Percentiles rank a stretch among this genome's conserved stretches.
These are phyloP conservation scores for Meiosimyza decipiens DNA, from an alignment of 2,888 invertebrate species.

Conservation along the genomic window DNA sequence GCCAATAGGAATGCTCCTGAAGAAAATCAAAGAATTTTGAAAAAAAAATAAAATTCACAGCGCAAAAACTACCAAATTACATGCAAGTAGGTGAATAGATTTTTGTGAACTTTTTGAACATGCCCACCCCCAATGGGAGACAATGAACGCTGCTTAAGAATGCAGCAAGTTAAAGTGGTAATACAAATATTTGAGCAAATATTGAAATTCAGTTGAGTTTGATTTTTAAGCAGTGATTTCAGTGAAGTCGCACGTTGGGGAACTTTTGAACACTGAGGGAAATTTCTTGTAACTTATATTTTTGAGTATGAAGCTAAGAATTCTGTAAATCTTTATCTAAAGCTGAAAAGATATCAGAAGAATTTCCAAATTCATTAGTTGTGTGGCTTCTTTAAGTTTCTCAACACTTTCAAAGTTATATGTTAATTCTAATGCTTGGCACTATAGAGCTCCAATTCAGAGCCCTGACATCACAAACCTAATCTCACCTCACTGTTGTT, in stretches of 20 bases:
- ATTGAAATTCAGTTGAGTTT: conserved; percentile 21
- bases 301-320: no score
- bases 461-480: no score
- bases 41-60: not conserved
- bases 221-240: not conserved
- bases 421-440: no score
- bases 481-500: no score
- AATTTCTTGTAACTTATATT: not conserved
- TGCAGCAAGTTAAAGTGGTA: conserved; percentile 4
- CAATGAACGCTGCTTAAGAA: not conserved
- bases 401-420: no score
- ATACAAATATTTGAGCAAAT: conserved; percentile 30
- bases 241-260: no score
- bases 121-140: not conserved
- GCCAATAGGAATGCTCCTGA: conserved; percentile 8
- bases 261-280: not conserved
- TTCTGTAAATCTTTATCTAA: no score
- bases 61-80: not conserved
- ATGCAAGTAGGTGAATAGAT: conserved; percentile 6
- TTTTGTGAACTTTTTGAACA: not conserved
- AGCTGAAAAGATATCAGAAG: no score
- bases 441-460: no score
- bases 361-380: no score
- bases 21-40: not conserved
- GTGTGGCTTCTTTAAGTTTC: no score